Percentiles rank a stretch among this genome's conserved stretches.
Evolutionary conservation across 2,797 vertebrate genomes (phyloP).

Genomic region (Erethizon dorsatum): DNA sequence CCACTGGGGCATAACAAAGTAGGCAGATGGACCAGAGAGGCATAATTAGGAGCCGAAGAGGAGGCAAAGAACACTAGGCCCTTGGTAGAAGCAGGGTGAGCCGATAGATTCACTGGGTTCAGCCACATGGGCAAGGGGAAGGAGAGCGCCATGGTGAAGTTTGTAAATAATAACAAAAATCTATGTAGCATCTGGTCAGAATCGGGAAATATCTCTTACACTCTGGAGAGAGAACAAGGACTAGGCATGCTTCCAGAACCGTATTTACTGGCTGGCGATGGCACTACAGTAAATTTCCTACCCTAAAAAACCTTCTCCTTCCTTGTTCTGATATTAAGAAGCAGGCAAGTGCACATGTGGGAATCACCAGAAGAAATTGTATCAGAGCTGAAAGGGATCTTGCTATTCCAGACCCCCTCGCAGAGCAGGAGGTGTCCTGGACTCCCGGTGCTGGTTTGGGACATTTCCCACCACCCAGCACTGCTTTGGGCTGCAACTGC

Average conservation of each 20-base stretch:
- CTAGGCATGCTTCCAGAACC: not conserved
- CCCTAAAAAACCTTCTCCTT: not conserved
- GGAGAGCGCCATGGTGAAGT: rapidly evolving
- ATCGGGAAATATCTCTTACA: not conserved
- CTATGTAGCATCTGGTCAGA: rapidly evolving
- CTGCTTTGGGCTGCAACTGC: rapidly evolving
- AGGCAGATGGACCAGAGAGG: slow-evolving; percentile 84
- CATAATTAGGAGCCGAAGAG: not conserved
- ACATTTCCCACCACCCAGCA: rapidly evolving
- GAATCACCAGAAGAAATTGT: rapidly evolving
- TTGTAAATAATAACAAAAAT: not conserved
- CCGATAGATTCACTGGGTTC: rapidly evolving
- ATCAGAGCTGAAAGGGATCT: rapidly evolving
- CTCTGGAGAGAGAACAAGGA: not conserved
- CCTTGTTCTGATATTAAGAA: not conserved
- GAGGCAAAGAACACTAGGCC: not conserved
- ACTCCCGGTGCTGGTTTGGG: rapidly evolving
- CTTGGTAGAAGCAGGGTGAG: rapidly evolving
- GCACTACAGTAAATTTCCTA: not conserved
- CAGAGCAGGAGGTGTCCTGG: rapidly evolving
- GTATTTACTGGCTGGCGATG: not conserved
- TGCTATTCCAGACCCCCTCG: rapidly evolving
- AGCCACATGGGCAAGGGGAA: not conserved
- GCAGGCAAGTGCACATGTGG: rapidly evolving
- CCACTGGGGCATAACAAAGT: slow-evolving; percentile 82